Conservation (phyloP, 2,888 invertebrate genomes). For the Psococerastis gibbosa region DNA sequence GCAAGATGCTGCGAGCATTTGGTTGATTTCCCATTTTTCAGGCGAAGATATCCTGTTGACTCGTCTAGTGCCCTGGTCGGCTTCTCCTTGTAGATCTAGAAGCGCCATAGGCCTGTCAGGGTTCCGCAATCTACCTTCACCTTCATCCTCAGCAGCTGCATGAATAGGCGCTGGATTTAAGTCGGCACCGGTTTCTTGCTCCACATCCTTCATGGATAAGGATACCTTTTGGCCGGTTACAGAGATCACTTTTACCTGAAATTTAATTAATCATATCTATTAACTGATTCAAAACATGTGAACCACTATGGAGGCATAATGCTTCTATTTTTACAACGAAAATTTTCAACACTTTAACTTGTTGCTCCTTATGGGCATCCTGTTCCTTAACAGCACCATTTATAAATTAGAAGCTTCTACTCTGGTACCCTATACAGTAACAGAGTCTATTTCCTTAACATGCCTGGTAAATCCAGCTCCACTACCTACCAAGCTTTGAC, state of each 20-base stretch:
- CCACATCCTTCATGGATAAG: conserved; percentile 93
- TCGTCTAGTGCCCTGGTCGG: conserved; percentile 56
- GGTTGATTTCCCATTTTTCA: conserved; percentile 91
- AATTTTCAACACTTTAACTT: conserved; percentile 7
- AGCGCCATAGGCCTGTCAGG: conserved; percentile 69
- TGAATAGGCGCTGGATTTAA: conserved; percentile 63
- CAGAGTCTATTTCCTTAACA: too few species aligned
- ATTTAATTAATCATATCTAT: conserved; percentile 8
- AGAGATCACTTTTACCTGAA: conserved; percentile 63
- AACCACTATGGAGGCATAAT: too few species aligned
- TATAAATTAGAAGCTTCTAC: too few species aligned
- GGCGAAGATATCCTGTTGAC: conserved; percentile 89
- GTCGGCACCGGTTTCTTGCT: conserved; percentile 87
- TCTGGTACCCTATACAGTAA: too few species aligned
- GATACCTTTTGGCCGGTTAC: conserved; percentile 91
- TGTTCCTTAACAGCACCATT: too few species aligned
- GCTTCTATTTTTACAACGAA: neutral
- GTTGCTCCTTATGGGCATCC: too few species aligned
- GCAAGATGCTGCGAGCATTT: conserved; percentile 83
- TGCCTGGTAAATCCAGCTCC: too few species aligned
- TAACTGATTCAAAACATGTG: too few species aligned
- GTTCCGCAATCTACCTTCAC: conserved; percentile 61
- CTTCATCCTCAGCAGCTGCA: conserved; percentile 31
- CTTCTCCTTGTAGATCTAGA: conserved; percentile 37
- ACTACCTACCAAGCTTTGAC: too few species aligned